phyloP scores from a whole-genome alignment of 2,113 vertebrate species.

The Pangasianodon gigas region DNA sequence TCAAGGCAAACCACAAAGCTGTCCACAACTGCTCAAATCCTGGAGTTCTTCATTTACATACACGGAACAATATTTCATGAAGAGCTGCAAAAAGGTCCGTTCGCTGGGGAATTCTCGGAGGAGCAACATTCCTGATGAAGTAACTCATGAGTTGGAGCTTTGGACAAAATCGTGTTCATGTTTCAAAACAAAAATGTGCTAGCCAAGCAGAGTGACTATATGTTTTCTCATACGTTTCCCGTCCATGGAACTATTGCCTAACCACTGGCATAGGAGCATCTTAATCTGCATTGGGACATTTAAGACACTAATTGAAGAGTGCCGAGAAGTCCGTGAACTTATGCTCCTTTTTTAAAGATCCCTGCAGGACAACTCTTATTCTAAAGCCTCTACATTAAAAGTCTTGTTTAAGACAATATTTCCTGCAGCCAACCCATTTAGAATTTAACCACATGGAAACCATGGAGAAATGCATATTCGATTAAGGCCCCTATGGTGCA shows the following conservation, averaged over 20 bases:
- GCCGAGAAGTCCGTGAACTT: neutral
- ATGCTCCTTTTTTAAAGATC: neutral
- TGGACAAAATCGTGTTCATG: conserved; percentile 47
- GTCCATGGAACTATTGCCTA: conserved; percentile 40
- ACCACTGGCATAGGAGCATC: conserved; percentile 33
- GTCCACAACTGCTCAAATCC: conserved; percentile 24
- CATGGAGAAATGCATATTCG: neutral
- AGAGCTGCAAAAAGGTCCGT: conserved; percentile 46
- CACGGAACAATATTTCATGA: conserved; percentile 52
- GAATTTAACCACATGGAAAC: neutral
- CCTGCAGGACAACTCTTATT: conserved; percentile 4
- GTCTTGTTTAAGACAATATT: conserved; percentile 16
- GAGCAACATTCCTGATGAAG: conserved; percentile 53
- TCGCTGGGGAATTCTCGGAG: conserved; percentile 46
- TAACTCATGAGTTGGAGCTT: conserved; percentile 47
- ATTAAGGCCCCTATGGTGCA: neutral
- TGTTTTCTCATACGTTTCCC: conserved; percentile 26
- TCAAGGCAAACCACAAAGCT: conserved; percentile 35
- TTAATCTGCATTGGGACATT: neutral
- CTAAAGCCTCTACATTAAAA: neutral
- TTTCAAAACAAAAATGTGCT: conserved; percentile 59
- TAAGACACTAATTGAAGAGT: neutral
- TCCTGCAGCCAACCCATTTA: neutral
- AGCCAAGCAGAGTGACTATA: conserved; percentile 48
- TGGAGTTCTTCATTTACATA: conserved; percentile 51